Evolutionary conservation across 2,888 invertebrate species (phyloP), one percentile per base, ranked within the genome.

Genomic region (Panopea generosa): DNA sequence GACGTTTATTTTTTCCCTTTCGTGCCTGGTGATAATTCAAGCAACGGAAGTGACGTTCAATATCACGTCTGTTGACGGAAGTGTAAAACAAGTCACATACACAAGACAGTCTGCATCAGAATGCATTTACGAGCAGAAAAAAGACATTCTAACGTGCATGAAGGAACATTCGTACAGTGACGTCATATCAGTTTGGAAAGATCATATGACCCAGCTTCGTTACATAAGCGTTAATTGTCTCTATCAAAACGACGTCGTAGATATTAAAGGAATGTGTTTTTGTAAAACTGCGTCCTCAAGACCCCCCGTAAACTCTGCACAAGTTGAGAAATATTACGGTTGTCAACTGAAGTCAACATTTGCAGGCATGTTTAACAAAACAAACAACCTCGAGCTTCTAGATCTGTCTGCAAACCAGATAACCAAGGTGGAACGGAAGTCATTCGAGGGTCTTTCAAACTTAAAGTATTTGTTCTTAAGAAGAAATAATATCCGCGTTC

Each of bases 221-320:
- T 80, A 80, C 43, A 47, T 76, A n/a, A 62, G 56, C 7, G 60
- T 80, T 11, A 75, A 69, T 33, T 80, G 79, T 47, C n/a, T 62
- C 16, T 55, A 33, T 22, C 38, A 57, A 7, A 52, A 47, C 7
- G 14, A 16, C 1, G 27, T 56, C 49, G 33, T 60, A n/a, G 9
- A 29, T 16, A 33, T 29, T 11, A 29, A 22, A 26, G 47, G 56
- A 16, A 16, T 43, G 2, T 71, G 71, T 47, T n/a, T 70, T 0
- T 70, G 70, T 40, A 70, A 70, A 45, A 47, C 45, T 0, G 45
- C 24, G 2, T 52, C 47, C 14, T 53, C 72, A 3, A 14, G 24
- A 16, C 33, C 33, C 6, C 33, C 33, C 11, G n/a, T n/a, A n/a
- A 33, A 11, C 11, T 55, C 43, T 43, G 33, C 16, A 3, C 18